Conservation (phyloP, 2,113 vertebrate species). For the Micronycteris hirsuta region DNA sequence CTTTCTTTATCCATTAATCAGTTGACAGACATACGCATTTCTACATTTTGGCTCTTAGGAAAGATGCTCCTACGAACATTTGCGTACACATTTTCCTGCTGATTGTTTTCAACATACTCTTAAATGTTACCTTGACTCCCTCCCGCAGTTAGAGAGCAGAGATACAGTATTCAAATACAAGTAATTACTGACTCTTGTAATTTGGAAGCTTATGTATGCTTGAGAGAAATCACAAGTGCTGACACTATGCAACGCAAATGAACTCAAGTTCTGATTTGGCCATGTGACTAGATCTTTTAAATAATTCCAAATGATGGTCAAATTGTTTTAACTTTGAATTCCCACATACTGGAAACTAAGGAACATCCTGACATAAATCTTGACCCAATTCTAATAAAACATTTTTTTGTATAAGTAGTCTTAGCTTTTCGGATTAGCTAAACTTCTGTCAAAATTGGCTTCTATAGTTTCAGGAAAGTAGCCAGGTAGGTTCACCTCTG, state of each 20-base stretch:
- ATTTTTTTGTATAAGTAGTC: neutral
- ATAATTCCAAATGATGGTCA: neutral
- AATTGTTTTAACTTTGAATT: constrained; percentile 10
- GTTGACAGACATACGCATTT: neutral
- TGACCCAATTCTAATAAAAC: neutral
- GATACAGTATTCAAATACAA: neutral
- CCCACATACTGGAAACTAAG: neutral
- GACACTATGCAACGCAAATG: neutral
- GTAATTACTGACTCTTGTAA: neutral
- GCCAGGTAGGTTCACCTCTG: neutral
- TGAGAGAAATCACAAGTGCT: neutral
- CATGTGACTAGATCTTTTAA: neutral
- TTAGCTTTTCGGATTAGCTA: neutral
- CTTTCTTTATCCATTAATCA: neutral
- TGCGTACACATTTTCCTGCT: neutral
- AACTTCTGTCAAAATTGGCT: neutral
- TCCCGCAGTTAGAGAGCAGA: neutral
- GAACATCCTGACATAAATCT: neutral
- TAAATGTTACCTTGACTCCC: neutral
- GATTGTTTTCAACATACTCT: neutral
- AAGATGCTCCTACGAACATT: neutral
- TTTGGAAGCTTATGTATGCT: neutral
- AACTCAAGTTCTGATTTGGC: neutral
- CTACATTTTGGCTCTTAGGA: neutral
- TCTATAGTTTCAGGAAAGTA: neutral